Percentiles rank a stretch among this genome's conserved stretches.
Conservation (phyloP, 2,797 vertebrate species). For the Erpetoichthys calabaricus region DNA sequence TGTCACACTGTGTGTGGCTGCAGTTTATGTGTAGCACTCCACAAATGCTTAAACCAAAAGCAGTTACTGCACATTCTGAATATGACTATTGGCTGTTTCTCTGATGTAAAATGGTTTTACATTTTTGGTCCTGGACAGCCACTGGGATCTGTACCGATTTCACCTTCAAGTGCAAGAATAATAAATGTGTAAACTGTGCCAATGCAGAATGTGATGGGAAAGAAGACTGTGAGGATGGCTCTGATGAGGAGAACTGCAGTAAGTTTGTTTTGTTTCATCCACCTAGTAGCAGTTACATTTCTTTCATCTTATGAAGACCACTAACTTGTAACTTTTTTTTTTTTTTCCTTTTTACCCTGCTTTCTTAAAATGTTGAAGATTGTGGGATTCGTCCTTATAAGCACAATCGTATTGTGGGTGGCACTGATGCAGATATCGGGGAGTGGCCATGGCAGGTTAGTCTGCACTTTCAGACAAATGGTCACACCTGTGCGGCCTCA, state of each 20-base stretch:
- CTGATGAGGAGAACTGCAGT: slow-evolving; percentile 48
- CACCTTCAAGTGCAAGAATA: slow-evolving; percentile 42
- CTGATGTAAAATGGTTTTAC: too few species aligned
- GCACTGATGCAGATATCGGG: slow-evolving; percentile 50
- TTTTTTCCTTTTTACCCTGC: neutral
- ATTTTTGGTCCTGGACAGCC: neutral
- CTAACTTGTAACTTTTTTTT: neutral
- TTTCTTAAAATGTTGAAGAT: slow-evolving; percentile 24
- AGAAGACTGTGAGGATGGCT: slow-evolving; percentile 43
- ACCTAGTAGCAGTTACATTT: slow-evolving; percentile 19
- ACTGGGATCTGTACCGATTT: slow-evolving; percentile 36
- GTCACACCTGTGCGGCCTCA: slow-evolving; percentile 51
- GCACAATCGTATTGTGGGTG: slow-evolving; percentile 61
- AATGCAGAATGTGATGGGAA: slow-evolving; percentile 54
- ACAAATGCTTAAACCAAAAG: too few species aligned
- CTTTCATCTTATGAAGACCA: slow-evolving; percentile 19
- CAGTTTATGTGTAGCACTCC: too few species aligned
- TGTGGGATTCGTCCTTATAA: slow-evolving; percentile 58
- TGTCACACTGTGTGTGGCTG: too few species aligned
- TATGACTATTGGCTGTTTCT: too few species aligned
- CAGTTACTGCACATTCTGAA: too few species aligned
- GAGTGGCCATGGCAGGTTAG: slow-evolving; percentile 73
- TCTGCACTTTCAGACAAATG: slow-evolving; percentile 36
- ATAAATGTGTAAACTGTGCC: slow-evolving; percentile 50
- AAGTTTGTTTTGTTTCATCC: slow-evolving; percentile 18